These are phyloP conservation scores for Herminia tarsipennalis DNA, from an alignment of 2,888 invertebrate genomes.

Conservation along the genomic window DNA sequence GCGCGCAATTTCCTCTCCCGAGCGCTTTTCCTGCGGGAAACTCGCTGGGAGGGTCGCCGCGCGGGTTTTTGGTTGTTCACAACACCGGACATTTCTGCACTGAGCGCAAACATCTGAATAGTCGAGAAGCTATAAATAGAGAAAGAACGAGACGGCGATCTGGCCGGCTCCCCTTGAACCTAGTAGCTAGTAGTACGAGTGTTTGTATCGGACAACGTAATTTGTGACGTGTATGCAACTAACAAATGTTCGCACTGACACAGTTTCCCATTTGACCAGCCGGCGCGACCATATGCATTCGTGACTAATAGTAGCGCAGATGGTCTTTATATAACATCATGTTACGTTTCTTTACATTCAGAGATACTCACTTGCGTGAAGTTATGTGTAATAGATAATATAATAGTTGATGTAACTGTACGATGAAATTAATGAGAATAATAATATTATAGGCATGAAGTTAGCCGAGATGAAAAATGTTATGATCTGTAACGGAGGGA, in stretches of 20 bases:
- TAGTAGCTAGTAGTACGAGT: constrained; percentile 72
- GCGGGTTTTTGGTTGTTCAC: constrained; percentile 71
- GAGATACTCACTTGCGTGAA: constrained; percentile 48
- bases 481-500: constrained; percentile 4
- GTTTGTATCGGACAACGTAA: constrained; percentile 70
- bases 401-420: constrained; percentile 21
- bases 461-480: not conserved
- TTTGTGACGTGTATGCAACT: constrained; percentile 69
- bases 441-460: not conserved
- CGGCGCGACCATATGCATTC: constrained; percentile 73
- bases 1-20: constrained; percentile 53
- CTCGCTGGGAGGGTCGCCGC: constrained; percentile 59
- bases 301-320: constrained; percentile 67
- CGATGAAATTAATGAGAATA: not conserved
- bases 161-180: constrained; percentile 84
- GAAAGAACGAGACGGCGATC: constrained; percentile 77
- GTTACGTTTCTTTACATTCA: constrained; percentile 46
- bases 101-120: constrained; percentile 80
- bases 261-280: constrained; percentile 80
- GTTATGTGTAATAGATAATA: constrained; percentile 26
- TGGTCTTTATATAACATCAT: constrained; percentile 59
- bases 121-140: constrained; percentile 82
- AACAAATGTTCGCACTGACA: constrained; percentile 81
- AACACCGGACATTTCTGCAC: constrained; percentile 82
- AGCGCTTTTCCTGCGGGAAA: constrained; percentile 54